phyloP scores from a whole-genome alignment of 1,140 invertebrate genomes.

The Neuroterus valhalla region DNA sequence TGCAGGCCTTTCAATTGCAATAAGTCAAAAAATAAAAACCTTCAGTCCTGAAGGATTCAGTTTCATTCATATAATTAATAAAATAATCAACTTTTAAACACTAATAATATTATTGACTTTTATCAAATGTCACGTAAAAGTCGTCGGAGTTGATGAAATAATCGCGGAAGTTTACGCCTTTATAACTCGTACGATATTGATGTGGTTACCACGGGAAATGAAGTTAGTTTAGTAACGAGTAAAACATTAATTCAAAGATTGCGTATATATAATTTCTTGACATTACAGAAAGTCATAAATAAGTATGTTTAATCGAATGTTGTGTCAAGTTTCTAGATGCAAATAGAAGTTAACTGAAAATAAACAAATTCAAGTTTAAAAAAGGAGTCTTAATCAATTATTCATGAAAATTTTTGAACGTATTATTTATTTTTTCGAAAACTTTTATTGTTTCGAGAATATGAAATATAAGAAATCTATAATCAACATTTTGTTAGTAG shows the following conservation, averaged over 20 bases:
- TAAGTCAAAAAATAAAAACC: too few relatives aligned
- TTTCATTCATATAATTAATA: too few relatives aligned
- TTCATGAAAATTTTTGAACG: too few relatives aligned
- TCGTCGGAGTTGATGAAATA: constrained; percentile 7
- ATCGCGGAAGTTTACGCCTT: constrained; percentile 15
- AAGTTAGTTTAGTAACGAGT: constrained; percentile 4
- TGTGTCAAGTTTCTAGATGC: not conserved
- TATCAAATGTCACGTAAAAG: not conserved
- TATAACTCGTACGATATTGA: constrained; percentile 16
- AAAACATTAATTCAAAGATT: constrained; percentile 24
- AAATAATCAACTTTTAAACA: too few relatives aligned
- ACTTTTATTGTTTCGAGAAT: too few relatives aligned
- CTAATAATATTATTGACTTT: too few relatives aligned
- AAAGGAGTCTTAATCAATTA: too few relatives aligned
- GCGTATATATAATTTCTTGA: constrained; percentile 7
- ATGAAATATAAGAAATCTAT: too few relatives aligned
- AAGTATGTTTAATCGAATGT: not conserved
- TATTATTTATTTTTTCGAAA: too few relatives aligned
- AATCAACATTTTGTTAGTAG: not conserved
- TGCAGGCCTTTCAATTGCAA: too few relatives aligned
- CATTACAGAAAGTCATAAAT: not conserved
- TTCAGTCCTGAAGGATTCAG: too few relatives aligned
- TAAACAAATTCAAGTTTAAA: too few relatives aligned
- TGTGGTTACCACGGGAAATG: constrained; percentile 23
- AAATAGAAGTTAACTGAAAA: not conserved